Base-by-base conservation (phyloP, 2,888 invertebrate species). In the Perizoma flavofasciatum region DNA sequence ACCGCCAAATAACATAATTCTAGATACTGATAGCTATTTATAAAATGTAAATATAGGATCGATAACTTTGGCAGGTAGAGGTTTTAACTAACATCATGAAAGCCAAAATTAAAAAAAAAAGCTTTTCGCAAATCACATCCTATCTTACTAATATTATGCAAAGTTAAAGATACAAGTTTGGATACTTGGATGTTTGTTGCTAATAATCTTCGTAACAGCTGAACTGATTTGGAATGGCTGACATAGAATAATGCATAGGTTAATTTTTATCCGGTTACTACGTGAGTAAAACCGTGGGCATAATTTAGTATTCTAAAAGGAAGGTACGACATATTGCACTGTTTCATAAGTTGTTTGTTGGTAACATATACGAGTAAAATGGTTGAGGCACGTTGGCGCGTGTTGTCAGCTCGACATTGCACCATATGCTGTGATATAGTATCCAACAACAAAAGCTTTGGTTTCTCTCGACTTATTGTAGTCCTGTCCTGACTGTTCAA, bases 401-500 rank as follows among this genome's bases (percentile, higher is more conserved):
- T 67, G 65, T 70, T 66, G 53, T 44, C 32, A 61, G 59, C 49
- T 58, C 48, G 53, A 69, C 67, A 68, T 65, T 63, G 65, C 65
- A 49, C 60, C 48, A 57, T 58, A 65, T 65, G 65, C 63, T 61
- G 64, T 56, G 60, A 62, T 61, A 62, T 64, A 68, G 49, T 55
- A 63, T 67, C 61, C 56, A 56, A 61, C 63, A 64, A 71, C 71
- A 69, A 69, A 68, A 62, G 68, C 65, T 49, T 48, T 39, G 41
- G 58, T 56, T 65, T 69, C 67, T 63, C 65, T 61, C 63, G 57
- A 65, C 58, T 70, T 66, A 67, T 63, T 68, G 68, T 68, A 62
- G 49, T 65, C 55, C 60, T 64, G 49, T 65, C 55, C 60, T 64
- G 49, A 60, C 59, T 67, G 67, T 67, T 70, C 65, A 66, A 63